Percentiles rank a stretch among this genome's conserved stretches.
These are phyloP conservation scores for Eupsilia transversa DNA, from an alignment of 2,888 invertebrate species.

Conservation along the genomic window DNA sequence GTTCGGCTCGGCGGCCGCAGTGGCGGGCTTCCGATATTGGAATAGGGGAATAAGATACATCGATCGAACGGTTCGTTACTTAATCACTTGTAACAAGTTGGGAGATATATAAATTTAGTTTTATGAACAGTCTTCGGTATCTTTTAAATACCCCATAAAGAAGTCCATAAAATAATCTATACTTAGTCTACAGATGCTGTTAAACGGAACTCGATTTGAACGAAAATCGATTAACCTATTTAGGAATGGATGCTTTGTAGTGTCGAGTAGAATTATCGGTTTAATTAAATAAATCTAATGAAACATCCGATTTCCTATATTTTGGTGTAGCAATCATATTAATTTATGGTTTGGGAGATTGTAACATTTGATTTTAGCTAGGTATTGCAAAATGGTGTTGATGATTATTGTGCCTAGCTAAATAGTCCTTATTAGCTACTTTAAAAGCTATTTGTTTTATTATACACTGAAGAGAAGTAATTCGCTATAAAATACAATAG, in stretches of 20 bases:
- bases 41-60: slow-evolving; percentile 62
- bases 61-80: slow-evolving; percentile 63
- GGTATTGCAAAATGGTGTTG: background rate
- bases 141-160: slow-evolving; percentile 76
- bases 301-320: slow-evolving; percentile 34
- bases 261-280: slow-evolving; percentile 48
- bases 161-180: slow-evolving; percentile 71
- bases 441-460: too few species aligned
- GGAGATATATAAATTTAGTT: slow-evolving; percentile 77
- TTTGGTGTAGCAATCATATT: slow-evolving; percentile 26
- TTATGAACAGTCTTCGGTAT: slow-evolving; percentile 71
- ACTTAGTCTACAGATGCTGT: slow-evolving; percentile 68
- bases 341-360: slow-evolving; percentile 19
- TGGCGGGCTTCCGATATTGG: slow-evolving; percentile 56
- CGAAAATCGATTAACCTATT: slow-evolving; percentile 65
- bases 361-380: background rate
- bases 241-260: slow-evolving; percentile 47
- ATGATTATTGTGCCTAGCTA: background rate
- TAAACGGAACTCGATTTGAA: slow-evolving; percentile 60
- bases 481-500: too few species aligned
- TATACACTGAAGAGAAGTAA: too few species aligned
- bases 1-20: slow-evolving; percentile 50
- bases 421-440: too few species aligned
- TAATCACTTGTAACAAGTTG: slow-evolving; percentile 67
- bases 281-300: slow-evolving; percentile 47